Evolutionary conservation across 2,113 vertebrate species (phyloP), one percentile per base, ranked within the genome.

Genomic region (Tetraodon nigroviridis): DNA sequence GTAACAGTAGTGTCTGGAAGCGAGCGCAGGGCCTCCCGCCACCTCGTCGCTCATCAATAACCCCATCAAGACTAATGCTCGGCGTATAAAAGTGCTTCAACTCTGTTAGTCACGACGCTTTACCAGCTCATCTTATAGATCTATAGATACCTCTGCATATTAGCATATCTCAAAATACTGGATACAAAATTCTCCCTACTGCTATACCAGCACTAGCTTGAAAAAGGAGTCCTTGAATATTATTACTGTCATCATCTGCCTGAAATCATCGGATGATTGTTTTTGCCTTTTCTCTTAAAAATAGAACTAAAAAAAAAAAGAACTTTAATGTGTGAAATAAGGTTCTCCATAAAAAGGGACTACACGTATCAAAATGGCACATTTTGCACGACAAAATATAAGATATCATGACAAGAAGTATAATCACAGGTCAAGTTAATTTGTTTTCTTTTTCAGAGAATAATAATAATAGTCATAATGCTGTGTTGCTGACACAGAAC

Each of bases 21-120:
- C 22, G 78, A 79, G 76, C 47, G 50, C 49, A 20, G 57, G 52
- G 48, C 45, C 32, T 11, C 12, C 1, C 0, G 29, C 61, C 68
- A 62, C 71, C 63, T 65, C 78, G 32, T 73, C 47, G 63, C 74
- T 77, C 70, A 17, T 55, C 32, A 63, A 74, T 67, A 66, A 81
- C 61, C 83, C 83, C 68, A 74, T 79, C 83, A 81, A 73, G 70
- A 82, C 84, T 80, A 84, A 86, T 85, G 76, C 80, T 88, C 69
- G 57, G 78, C 79, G 81, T 84, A 75, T 76, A 84, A 91, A 91
- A 91, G 89, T 91, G 90, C 90, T 91, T 90, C 70, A 88, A 82
- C 81, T 89, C 84, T 79, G 86, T 90, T 90, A 90, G 85, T 89
- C 75, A 64, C 76, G 82, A 77, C 74, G 79, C 70, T 68, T 77